Evolutionary conservation across 1,140 invertebrate species (phyloP).

Genomic region (Hycleus phaleratus): DNA sequence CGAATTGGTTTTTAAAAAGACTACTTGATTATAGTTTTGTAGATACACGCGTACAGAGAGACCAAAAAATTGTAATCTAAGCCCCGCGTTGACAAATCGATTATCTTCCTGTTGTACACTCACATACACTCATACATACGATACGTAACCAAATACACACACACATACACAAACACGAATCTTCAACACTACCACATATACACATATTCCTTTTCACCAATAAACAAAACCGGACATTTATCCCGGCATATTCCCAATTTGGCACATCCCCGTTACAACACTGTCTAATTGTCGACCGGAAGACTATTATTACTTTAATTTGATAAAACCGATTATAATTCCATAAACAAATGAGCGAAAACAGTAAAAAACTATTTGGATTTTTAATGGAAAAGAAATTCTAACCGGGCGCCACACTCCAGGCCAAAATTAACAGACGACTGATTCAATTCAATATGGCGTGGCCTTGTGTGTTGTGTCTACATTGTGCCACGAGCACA

Average conservation of each 20-base stretch:
- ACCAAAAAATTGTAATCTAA: slow-evolving; percentile 39
- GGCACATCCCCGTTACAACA: slow-evolving; percentile 5
- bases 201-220: neutral
- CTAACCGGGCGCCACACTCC: slow-evolving; percentile 27
- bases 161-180: neutral
- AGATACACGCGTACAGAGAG: no score
- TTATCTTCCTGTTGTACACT: slow-evolving; percentile 35
- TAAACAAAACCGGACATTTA: neutral
- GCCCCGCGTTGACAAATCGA: slow-evolving; percentile 42
- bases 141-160: neutral
- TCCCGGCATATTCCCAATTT: neutral
- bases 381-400: neutral
- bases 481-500: slow-evolving; percentile 25
- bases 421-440: slow-evolving; percentile 39
- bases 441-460: slow-evolving; percentile 43
- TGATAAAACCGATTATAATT: no score
- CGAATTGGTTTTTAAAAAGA: no score
- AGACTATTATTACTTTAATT: neutral
- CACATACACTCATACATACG: slow-evolving; percentile 10
- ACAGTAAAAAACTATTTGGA: no score
- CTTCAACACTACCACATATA: neutral
- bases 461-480: slow-evolving; percentile 40
- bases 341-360: no score
- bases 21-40: slow-evolving; percentile 28
- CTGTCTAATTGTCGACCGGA: neutral